phyloP scores from a whole-genome alignment of 2,113 vertebrate genomes.

The Patagioenas fasciata region DNA sequence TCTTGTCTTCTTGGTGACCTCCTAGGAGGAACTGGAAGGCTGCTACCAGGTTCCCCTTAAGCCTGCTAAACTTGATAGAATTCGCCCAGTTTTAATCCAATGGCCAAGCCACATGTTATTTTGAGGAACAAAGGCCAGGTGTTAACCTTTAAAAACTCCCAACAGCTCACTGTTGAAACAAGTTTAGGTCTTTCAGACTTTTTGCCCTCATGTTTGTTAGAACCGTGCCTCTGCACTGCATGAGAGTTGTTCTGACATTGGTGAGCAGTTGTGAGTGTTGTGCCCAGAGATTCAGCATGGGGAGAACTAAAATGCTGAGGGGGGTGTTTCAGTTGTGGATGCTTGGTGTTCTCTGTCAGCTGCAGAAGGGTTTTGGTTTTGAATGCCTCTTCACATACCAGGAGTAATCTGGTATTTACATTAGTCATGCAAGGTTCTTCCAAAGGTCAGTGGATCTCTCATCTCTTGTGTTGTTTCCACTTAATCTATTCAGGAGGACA shows the following conservation, averaged over 20 bases:
- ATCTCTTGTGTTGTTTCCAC: not conserved
- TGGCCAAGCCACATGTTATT: not conserved
- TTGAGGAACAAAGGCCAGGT: not conserved
- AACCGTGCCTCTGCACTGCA: fast-evolving
- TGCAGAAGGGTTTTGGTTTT: not conserved
- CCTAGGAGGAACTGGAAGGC: not conserved
- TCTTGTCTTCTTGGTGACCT: not conserved
- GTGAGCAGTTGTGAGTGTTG: not conserved
- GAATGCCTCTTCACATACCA: not conserved
- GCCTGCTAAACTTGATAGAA: not conserved
- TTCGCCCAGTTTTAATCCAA: not conserved
- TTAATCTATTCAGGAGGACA: not conserved
- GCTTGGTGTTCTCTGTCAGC: not conserved
- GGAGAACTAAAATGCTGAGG: not conserved
- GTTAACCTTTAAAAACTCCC: not conserved
- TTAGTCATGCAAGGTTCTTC: not conserved
- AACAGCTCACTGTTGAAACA: not conserved
- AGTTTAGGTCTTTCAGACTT: not conserved
- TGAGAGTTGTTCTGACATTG: not conserved
- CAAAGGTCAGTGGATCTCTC: not conserved
- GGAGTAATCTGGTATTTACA: not conserved
- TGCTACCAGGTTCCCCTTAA: not conserved
- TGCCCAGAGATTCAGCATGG: not conserved
- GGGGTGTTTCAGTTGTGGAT: not conserved
- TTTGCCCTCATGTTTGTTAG: not conserved